Evolutionary conservation across 2,888 invertebrate species (phyloP).

Genomic region (Hedya salicella): DNA sequence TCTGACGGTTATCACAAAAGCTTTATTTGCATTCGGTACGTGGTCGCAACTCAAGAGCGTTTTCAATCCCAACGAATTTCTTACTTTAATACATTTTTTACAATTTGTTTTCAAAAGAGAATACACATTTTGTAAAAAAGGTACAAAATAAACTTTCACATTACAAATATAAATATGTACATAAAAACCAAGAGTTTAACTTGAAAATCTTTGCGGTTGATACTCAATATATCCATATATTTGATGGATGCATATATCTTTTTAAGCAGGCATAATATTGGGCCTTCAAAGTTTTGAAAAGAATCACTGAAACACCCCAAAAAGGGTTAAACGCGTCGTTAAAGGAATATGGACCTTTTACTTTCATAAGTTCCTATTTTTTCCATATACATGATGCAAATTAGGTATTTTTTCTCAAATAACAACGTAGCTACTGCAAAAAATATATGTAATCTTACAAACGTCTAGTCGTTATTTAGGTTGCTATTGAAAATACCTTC

Average conservation of each 20-base stretch:
- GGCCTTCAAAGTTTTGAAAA: constrained; percentile 2
- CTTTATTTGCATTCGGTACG: too few species aligned
- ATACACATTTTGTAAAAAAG: too few species aligned
- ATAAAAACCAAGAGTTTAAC: too few species aligned
- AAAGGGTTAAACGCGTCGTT: constrained; percentile 10
- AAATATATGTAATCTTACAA: not conserved
- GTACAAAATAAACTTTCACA: too few species aligned
- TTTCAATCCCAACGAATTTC: too few species aligned
- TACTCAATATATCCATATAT: not conserved
- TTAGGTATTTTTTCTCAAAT: not conserved
- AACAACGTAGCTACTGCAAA: not conserved
- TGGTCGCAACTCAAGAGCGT: too few species aligned
- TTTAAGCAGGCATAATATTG: not conserved
- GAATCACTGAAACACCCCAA: not conserved
- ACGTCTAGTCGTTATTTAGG: not conserved
- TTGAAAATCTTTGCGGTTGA: too few species aligned
- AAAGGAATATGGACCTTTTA: not conserved
- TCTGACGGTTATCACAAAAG: too few species aligned
- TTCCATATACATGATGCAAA: not conserved
- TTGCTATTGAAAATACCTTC: constrained; percentile 3
- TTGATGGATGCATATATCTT: not conserved
- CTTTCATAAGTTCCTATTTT: not conserved
- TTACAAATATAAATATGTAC: too few species aligned
- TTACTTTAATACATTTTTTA: too few species aligned
- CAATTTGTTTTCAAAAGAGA: too few species aligned